These are phyloP conservation scores for Stomatorhinus ivindoensis DNA, from an alignment of 2,113 vertebrate species.

Conservation along the genomic window DNA sequence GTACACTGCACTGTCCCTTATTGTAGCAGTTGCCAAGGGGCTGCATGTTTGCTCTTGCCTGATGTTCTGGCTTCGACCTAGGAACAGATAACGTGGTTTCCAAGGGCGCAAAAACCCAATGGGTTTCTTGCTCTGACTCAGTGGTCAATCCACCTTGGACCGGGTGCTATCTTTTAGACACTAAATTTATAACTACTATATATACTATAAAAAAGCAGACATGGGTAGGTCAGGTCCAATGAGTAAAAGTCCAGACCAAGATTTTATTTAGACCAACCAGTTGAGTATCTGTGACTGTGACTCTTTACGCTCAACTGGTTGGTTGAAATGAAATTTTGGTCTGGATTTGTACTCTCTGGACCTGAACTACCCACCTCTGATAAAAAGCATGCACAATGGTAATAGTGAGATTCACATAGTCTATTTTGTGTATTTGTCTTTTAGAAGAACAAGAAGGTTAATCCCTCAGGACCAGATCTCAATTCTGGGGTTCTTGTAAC, in stretches of 20 bases:
- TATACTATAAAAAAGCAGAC: neutral
- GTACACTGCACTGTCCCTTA: neutral
- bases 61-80: neutral
- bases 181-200: neutral
- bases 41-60: neutral
- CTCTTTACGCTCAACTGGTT: neutral
- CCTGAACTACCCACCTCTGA: neutral
- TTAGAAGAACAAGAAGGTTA: neutral
- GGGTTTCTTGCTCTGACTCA: neutral
- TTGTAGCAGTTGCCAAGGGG: neutral
- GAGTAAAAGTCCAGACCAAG: neutral
- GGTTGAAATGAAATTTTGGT: neutral
- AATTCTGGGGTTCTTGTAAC: neutral
- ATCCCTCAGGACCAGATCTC: neutral
- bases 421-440: neutral
- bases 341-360: neutral
- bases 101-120: neutral
- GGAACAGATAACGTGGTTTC: neutral
- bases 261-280: neutral
- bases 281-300: neutral
- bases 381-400: neutral
- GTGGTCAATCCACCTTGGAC: neutral
- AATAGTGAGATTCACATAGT: neutral
- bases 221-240: neutral
- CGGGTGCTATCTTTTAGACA: neutral